phyloP scores from a whole-genome alignment of 2,113 vertebrate species.

The Taxidea taxus region DNA sequence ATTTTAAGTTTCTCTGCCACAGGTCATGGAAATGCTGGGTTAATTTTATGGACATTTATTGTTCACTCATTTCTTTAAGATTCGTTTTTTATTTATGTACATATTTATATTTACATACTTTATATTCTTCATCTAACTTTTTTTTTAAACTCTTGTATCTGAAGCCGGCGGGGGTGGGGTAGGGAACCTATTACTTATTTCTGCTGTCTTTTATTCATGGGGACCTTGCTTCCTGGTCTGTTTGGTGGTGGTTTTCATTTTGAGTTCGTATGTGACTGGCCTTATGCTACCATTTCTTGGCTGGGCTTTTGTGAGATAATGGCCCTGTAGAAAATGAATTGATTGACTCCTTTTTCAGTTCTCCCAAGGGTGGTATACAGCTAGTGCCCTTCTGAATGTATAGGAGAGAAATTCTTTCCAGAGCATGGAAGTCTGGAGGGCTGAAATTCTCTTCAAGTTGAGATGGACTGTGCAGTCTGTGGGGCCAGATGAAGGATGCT shows the following conservation, averaged over 20 bases:
- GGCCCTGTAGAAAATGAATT: neutral
- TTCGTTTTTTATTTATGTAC: neutral
- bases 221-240: neutral
- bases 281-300: neutral
- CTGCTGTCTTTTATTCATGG: neutral
- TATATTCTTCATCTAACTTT: neutral
- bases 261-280: neutral
- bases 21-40: neutral
- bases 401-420: neutral
- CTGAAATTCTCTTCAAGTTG: neutral
- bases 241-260: neutral
- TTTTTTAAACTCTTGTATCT: neutral
- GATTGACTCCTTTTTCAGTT: neutral
- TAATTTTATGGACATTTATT: neutral
- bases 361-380: neutral
- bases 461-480: too few relatives aligned
- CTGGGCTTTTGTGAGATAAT: neutral
- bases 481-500: neutral
- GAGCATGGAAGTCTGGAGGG: neutral
- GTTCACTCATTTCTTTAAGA: neutral
- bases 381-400: neutral
- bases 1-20: neutral
- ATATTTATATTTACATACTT: neutral
- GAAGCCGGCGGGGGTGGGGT: neutral
- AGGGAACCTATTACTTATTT: accelerated